A percentile compares a stretch with the other conserved stretches of the same genome.
Evolutionary conservation across 2,113 vertebrate genomes (phyloP).

Genomic region (Varanus komodoensis): DNA sequence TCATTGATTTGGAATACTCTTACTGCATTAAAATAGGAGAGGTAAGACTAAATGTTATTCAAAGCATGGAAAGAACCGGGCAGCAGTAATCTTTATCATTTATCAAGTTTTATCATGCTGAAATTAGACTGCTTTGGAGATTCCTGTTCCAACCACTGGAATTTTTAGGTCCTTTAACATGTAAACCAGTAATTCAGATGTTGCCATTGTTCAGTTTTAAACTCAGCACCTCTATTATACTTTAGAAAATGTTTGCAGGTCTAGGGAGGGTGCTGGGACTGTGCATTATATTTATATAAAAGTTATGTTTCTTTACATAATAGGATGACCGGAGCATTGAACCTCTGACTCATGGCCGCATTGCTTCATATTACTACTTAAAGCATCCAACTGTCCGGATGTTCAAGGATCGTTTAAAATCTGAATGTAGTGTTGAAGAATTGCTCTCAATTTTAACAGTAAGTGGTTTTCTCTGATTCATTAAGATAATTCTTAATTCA

Average conservation of each 20-base stretch:
- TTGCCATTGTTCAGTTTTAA: constrained; percentile 1
- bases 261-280: not conserved
- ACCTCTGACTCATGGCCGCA: constrained; percentile 88
- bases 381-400: constrained; percentile 91
- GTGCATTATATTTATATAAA: not conserved
- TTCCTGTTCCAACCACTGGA: rapidly evolving
- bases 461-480: constrained; percentile 69
- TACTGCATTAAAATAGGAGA: constrained; percentile 94
- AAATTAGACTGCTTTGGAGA: not conserved
- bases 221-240: not conserved
- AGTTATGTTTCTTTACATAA: constrained; percentile 42
- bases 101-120: constrained; percentile 14
- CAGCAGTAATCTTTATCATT: not conserved
- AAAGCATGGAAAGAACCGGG: not conserved
- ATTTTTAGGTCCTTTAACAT: constrained; percentile 2
- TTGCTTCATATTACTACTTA: constrained; percentile 96
- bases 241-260: not conserved
- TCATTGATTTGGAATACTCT: constrained; percentile 91
- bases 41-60: constrained; percentile 75
- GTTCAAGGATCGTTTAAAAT: constrained; percentile 91
- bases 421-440: constrained; percentile 86
- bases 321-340: constrained; percentile 90
- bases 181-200: not conserved
- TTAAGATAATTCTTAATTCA: not conserved
- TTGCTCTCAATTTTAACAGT: constrained; percentile 92